Base-by-base conservation (phyloP, 2,113 vertebrate genomes). In the Cololabis saira region DNA sequence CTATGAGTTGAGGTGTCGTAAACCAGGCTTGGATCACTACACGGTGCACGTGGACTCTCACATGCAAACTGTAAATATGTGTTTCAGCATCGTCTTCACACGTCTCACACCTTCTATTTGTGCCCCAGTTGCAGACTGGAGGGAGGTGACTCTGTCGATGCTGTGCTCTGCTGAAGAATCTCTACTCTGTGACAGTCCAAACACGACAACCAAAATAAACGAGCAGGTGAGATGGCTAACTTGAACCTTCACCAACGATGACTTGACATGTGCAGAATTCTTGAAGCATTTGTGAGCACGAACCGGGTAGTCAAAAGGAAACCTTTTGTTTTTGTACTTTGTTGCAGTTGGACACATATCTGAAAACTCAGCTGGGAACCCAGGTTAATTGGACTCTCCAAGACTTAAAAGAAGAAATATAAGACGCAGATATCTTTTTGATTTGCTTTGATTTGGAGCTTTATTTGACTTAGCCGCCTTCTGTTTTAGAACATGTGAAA, bases 191-290 rank as follows among this genome's bases (percentile, higher is more conserved):
- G 69, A 60, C 0, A 0, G 1, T 0, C 0, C 0, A 0, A 0
- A 0, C 12, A 22, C 27, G 0, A 58, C 6, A 56, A 0, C 0
- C 0, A 0, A 0, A 0, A 30, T 82, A 0, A 11, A 79, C 0
- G 0, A 1, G 0, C 0, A 75, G 83, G 90, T 91, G 47, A 12
- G 77, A 57, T 41, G 5, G 55, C 5, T 37, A 37, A 1, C 10
- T 37, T 3, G 10, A 37, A 37, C 33, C 10, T 67, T 15, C 15
- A 30, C 42, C 7, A 21, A 47, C 13, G 0, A 2, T 1, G 12
- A 40, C 3, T 6, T 17, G 15, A 57, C 13, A 33, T 17, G 12
- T 56, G 18, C 41, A 5, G 4, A 12, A 9, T 2, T 27, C 24
- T 27, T 27, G 24, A 27, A n/a, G 33, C 24, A 12, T 40, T 40